A percentile compares a stretch with the other conserved stretches of the same genome.
Conservation (phyloP, 2,797 vertebrate genomes). For the Gouania willdenowi region DNA sequence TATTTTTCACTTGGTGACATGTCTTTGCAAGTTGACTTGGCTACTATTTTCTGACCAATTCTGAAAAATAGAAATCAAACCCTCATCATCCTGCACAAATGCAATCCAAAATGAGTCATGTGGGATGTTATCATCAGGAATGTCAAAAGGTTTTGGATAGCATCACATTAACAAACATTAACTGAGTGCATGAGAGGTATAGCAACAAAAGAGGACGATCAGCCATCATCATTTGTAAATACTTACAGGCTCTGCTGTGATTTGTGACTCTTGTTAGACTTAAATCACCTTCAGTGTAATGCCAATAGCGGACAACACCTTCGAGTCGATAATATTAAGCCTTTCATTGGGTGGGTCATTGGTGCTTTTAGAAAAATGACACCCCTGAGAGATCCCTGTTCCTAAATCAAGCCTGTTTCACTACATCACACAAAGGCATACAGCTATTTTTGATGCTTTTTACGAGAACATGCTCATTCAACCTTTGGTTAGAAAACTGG, state of each 20-base stretch:
- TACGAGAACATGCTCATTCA: slow-evolving; percentile 6
- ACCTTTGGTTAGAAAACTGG: slow-evolving; percentile 33
- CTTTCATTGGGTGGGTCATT: slow-evolving; percentile 17
- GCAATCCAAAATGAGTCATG: no score
- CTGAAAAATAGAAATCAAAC: no score
- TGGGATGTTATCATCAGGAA: no score
- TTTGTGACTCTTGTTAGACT: slow-evolving; percentile 20
- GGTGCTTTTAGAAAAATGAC: slow-evolving; percentile 5
- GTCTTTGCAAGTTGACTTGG: no score
- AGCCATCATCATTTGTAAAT: slow-evolving; percentile 19
- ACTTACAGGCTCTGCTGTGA: slow-evolving; percentile 7
- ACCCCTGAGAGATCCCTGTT: not conserved
- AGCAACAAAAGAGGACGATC: slow-evolving; percentile 8
- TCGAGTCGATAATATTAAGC: slow-evolving; percentile 13
- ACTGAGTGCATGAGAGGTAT: slow-evolving; percentile 1
- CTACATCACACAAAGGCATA: no score
- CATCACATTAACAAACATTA: slow-evolving; percentile 16
- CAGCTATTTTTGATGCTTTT: slow-evolving; percentile 16
- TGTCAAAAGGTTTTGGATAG: slow-evolving; percentile 1
- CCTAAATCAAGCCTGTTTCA: slow-evolving; percentile 4
- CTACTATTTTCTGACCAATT: not conserved
- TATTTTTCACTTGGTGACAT: no score
- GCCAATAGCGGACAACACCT: slow-evolving; percentile 19
- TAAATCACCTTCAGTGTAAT: slow-evolving; percentile 27
- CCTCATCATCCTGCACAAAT: no score